phyloP scores from a whole-genome alignment of 2,113 vertebrate species.

The Bagarius yarrelli region DNA sequence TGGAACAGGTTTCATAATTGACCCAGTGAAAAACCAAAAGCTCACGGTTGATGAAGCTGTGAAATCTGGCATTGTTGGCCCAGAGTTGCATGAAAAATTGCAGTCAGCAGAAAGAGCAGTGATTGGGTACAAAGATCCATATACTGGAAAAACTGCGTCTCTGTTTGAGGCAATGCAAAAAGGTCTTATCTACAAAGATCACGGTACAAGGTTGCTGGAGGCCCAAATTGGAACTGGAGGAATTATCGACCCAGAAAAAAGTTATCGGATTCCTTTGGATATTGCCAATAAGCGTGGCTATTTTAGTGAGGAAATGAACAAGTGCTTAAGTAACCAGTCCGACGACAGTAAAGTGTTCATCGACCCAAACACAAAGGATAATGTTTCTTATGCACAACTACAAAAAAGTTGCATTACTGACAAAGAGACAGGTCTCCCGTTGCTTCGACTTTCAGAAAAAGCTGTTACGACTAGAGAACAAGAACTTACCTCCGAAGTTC shows the following conservation, averaged over 20 bases:
- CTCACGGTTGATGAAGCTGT: slow-evolving; percentile 83
- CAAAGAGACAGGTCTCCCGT: slow-evolving; percentile 77
- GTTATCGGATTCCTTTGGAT: slow-evolving; percentile 84
- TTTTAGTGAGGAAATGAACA: slow-evolving; percentile 76
- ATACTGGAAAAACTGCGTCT: slow-evolving; percentile 83
- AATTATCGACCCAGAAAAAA: slow-evolving; percentile 85
- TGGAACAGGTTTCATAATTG: slow-evolving; percentile 81
- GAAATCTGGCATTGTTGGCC: slow-evolving; percentile 83
- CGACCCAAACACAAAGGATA: slow-evolving; percentile 78
- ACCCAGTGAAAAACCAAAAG: slow-evolving; percentile 77
- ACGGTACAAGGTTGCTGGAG: slow-evolving; percentile 82
- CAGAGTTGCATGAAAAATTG: slow-evolving; percentile 88
- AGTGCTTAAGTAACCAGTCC: slow-evolving; percentile 63
- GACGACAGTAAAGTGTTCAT: slow-evolving; percentile 77
- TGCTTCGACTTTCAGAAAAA: slow-evolving; percentile 81
- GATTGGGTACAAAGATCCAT: slow-evolving; percentile 88
- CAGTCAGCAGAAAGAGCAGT: slow-evolving; percentile 89
- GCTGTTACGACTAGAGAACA: slow-evolving; percentile 75
- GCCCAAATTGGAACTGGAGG: slow-evolving; percentile 89
- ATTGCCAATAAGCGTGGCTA: slow-evolving; percentile 82
- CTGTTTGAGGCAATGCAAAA: slow-evolving; percentile 90
- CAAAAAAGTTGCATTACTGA: slow-evolving; percentile 79
- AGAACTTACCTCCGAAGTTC: slow-evolving; percentile 75
- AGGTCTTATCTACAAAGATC: slow-evolving; percentile 83
- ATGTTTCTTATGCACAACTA: slow-evolving; percentile 79